phyloP scores from a whole-genome alignment of 2,113 vertebrate genomes.

The Saiga tatarica region DNA sequence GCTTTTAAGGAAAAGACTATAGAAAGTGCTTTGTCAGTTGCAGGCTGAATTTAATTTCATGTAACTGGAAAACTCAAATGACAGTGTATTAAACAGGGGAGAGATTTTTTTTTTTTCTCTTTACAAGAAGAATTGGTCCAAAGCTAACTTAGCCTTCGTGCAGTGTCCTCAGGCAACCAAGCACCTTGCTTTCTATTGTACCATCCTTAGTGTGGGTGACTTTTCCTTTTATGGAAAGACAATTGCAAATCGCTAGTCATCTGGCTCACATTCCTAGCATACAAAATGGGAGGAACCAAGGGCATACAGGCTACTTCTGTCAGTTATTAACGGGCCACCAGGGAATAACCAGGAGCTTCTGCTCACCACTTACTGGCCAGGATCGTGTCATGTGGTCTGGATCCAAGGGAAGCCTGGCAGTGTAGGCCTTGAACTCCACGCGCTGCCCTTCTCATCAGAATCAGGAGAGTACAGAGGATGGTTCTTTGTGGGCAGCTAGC shows the following conservation, averaged over 20 bases:
- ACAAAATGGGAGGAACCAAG: background rate
- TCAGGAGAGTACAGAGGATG: background rate
- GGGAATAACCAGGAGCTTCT: background rate
- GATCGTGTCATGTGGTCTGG: background rate
- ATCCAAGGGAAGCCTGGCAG: background rate
- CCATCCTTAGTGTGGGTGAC: background rate
- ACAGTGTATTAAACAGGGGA: background rate
- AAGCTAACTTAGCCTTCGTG: background rate
- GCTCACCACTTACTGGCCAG: background rate
- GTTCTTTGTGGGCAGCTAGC: background rate
- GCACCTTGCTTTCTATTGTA: background rate
- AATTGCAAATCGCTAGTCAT: background rate
- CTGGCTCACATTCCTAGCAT: background rate
- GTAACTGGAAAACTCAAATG: background rate
- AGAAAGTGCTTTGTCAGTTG: conserved; percentile 20
- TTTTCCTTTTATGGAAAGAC: conserved; percentile 52
- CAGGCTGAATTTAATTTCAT: background rate
- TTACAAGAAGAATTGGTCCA: background rate
- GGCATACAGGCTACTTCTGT: background rate
- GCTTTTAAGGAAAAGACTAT: background rate
- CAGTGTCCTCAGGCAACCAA: background rate
- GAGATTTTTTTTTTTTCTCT: conserved; percentile 45
- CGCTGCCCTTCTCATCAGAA: background rate
- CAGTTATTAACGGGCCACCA: background rate
- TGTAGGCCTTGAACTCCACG: background rate